These are phyloP conservation scores for Trimorus sp. DNA, from an alignment of 2,888 invertebrate species.

Conservation along the genomic window DNA sequence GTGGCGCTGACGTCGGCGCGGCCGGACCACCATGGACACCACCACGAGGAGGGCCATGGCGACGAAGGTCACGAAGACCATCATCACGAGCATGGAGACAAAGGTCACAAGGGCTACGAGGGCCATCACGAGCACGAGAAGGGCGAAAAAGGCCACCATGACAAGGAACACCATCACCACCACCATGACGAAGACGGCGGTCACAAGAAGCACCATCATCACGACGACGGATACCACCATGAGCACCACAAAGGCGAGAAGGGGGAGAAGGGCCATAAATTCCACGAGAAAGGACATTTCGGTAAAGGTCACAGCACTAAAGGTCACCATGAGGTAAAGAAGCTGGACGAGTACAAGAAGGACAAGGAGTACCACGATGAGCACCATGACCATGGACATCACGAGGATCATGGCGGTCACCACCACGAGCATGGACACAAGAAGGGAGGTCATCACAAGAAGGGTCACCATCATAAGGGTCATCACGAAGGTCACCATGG, in stretches of 20 bases:
- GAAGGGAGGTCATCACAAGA: constrained; percentile 57
- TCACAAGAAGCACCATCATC: constrained; percentile 42
- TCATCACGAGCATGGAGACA: constrained; percentile 83
- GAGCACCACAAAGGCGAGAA: constrained; percentile 50
- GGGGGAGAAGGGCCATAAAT: constrained; percentile 47
- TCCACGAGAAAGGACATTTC: constrained; percentile 44
- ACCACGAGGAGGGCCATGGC: constrained; percentile 85
- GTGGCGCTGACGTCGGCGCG: constrained; percentile 25
- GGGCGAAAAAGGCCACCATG: constrained; percentile 45
- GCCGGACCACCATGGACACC: constrained; percentile 75
- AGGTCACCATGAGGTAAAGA: constrained; percentile 45
- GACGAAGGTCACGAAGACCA: constrained; percentile 87
- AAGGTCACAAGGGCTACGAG: constrained; percentile 37
- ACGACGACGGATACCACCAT: constrained; percentile 45
- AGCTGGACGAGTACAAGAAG: constrained; percentile 51
- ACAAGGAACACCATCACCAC: constrained; percentile 41
- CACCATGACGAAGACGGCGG: constrained; percentile 47
- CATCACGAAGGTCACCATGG: constrained; percentile 52
- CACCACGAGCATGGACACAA: constrained; percentile 53
- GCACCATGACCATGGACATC: constrained; percentile 49
- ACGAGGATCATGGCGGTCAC: constrained; percentile 50
- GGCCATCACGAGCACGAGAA: constrained; percentile 41
- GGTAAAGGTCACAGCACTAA: constrained; percentile 55
- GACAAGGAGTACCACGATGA: constrained; percentile 51
- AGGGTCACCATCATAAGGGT: constrained; percentile 43